A percentile compares a stretch with the other conserved stretches of the same genome.
Evolutionary conservation across 2,113 vertebrate species (phyloP).

Genomic region (Bubo bubo): DNA sequence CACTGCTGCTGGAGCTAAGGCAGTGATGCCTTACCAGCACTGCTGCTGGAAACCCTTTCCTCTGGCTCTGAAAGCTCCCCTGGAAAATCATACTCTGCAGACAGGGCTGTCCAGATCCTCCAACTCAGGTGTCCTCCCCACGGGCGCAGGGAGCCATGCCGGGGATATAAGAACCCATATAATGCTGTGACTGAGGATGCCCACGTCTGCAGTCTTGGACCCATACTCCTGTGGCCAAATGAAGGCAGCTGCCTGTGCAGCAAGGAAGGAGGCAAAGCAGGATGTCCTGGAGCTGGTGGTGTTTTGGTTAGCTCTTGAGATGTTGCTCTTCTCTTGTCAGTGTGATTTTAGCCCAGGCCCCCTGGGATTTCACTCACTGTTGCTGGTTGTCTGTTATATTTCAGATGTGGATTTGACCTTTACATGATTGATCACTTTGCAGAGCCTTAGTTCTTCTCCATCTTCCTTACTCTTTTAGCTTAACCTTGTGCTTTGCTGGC

Average conservation of each 20-base stretch:
- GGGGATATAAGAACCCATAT: not conserved
- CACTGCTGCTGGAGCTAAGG: not conserved
- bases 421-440: not conserved
- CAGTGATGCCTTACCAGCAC: not conserved
- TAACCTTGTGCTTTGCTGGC: not conserved
- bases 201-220: not conserved
- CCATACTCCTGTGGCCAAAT: not conserved
- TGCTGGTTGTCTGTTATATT: not conserved
- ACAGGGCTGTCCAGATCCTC: not conserved
- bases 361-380: not conserved
- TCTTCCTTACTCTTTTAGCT: not conserved
- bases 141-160: not conserved
- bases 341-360: not conserved
- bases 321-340: not conserved
- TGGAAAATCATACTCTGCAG: not conserved
- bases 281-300: not conserved
- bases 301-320: not conserved
- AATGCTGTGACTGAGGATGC: fast-evolving
- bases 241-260: not conserved
- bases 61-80: not conserved
- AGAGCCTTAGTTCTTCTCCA: not conserved
- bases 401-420: constrained; percentile 15
- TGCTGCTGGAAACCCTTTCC: not conserved
- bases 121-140: not conserved
- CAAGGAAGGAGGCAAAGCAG: not conserved